Base-by-base conservation (phyloP, 1,140 invertebrate genomes). In the Elymnias hypermnestra region DNA sequence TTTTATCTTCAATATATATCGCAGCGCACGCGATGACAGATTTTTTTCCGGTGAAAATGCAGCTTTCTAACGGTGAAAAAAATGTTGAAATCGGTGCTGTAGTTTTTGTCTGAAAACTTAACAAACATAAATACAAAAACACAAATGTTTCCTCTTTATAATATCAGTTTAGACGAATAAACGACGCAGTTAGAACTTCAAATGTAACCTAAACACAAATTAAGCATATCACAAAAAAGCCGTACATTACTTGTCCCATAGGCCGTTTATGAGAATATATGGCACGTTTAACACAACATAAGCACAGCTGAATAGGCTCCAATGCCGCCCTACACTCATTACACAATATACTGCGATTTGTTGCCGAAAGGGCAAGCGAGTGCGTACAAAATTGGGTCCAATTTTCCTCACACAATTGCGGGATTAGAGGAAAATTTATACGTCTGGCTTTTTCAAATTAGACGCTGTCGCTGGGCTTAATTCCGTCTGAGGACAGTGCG, bases 371-470 rank as follows among this genome's bases (percentile, higher is more conserved):
- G 69, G 59, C 59, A 56, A 62, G n/a, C 59, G 55, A 69, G 66
- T 74, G 67, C 67, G 72, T 68, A 72, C 65, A 31, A 66, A 76
- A 74, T 73, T 69, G 65, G 60, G 64, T 71, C 67, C 74, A 78
- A 81, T 81, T 77, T 72, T 63, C 68, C 69, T 62, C 66, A 66
- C 71, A 76, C 76, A 75, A 73, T 73, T 70, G 69, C 56, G 56
- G 74, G 79, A 81, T 81, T 83, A 83, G 65, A 60, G 57, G 58
- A 48, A 64, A 81, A 83, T 83, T 83, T 83, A 83, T 83, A 67
- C 52, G 79, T 83, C 79, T 83, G 76, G 79, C 76, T 79, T 77
- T 83, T 83, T 77, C 74, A 68, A 81, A 81, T 83, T 78, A 78
- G 68, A 74, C 53, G 50, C 51, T 53, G 49, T 63, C 60, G 61